Evolutionary conservation across 2,888 invertebrate genomes (phyloP), one percentile per base, ranked within the genome.

Genomic region (Rhingia campestris): DNA sequence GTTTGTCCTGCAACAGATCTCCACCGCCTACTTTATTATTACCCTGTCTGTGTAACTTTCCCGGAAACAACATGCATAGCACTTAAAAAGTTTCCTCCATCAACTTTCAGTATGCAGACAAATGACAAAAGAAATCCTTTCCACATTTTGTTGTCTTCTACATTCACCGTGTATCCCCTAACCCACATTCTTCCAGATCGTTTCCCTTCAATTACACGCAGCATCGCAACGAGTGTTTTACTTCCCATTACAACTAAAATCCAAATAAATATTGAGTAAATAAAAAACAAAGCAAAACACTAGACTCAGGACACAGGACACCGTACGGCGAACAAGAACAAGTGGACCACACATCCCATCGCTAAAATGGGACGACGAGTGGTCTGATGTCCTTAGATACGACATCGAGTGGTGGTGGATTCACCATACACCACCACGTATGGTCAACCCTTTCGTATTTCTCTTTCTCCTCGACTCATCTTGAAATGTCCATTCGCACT

Each of bases 201-300:
- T 80, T 80, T 84, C 74, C 80, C 84, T 84, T 84, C 84, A 80
- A 84, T 80, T 84, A 84, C 74, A 80, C 80, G 84, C 80, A 84
- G 84, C 79, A 79, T 79, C 82, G 51, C 69, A 80, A 80, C 84
- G 84, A 80, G 84, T 84, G 84, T 84, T 84, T 84, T 80, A 84
- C 80, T 84, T 84, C 84, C 84, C 84, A 84, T 84, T 84, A 84
- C 75, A 84, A 75, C 80, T 70, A 56, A 84, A 70, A 74, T 84
- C 84, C 84, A 75, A 80, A 70, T 80, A 84, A 84, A 75, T 75
- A 84, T 80, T 70, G 66, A 84, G 74, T 70, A 84, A 84, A 75
- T 75, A 79, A 74, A 84, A 77, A 84, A 70, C 53, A 66, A 32
- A 59, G 45, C 30, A 69, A 73, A 69, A 45, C 53, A 59, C 10